Base-by-base conservation (phyloP, 2,797 vertebrate genomes). In the Heteromormyrus szaboi region DNA sequence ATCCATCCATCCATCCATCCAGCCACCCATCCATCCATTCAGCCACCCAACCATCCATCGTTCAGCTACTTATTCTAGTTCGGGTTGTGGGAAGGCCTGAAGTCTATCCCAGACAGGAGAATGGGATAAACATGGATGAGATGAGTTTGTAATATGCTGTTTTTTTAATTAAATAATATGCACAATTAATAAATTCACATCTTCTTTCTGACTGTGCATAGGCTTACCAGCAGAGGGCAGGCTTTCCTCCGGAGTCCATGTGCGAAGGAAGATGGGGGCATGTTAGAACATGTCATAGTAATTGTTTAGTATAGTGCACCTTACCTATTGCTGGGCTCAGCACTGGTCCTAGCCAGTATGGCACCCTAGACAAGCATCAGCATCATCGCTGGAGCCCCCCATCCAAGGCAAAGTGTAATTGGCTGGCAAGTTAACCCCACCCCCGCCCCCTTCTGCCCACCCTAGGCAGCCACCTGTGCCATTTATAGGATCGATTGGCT, bases 241-340 rank as follows among this genome's bases (percentile, higher is more conserved):
- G 86, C 84, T 89, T 59, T 12, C 1, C 9, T 44, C 62, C 37
- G 0, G 4, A 7, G 81, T 33, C 22, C 72, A 14, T 54, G 9
- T 85, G 2, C 12, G n/a, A 50, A 7, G 12, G 90, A 65, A 51
- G 90, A 92, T 89, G 86, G 29, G 53, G 93, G 87, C 95, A 94
- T 95, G 94, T 96, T 94, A 89, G 93, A 96, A 95, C 95, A 95
- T 96, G 95, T 97, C 94, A 94, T 90, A 85, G 90, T 62, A n/a
- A 53, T 37, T 59, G 59, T 79, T 86, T 72, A 86, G 12, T 51
- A 29, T 48, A 46, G 68, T 85, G 59, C 33, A 41, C 19, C 68
- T 85, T 50, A 29, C 22, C 11, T 85, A 56, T 56, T 17, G 14
- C 62, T 76, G 81, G 44, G 68, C 14, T 72, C 33, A 72, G 68